Base-by-base conservation (phyloP, 2,113 vertebrate genomes). In the Eudorcas thomsonii region DNA sequence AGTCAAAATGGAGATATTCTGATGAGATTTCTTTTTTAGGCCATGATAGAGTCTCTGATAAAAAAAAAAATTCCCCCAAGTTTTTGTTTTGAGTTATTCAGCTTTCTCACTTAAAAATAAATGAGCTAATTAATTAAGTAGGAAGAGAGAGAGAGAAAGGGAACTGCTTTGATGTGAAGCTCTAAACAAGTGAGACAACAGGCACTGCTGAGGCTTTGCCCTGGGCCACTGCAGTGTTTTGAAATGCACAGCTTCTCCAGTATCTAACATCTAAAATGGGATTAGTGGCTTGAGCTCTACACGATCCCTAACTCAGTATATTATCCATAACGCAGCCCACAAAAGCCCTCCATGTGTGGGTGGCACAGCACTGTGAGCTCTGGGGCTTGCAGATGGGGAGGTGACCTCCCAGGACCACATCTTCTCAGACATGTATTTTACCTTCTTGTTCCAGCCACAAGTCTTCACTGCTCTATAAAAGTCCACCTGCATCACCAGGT, bases 21-120 rank as follows among this genome's bases (percentile, higher is more conserved):
- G 57, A 94, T 67, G 50, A 57, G 45, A 62, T 55, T 94, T 96
- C 83, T 87, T 90, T 78, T 60, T 54, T 82, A 60, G 43, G 86
- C 10, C 39, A 96, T 67, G 50, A 54, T 33, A 54, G 39, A 26
- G 14, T 83, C 60, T 96, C 39, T 55, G 10, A 57, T 43, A 93
- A 80, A 28, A 26, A 39, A 39, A 39, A 55, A 11, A 2, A 8
- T 54, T 33, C 0, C 2, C 50, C 11, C 21, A 26, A 62, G 5
- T 77, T 94, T 60, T 36, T 48, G 30, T 82, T 95, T 87, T 64
- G 91, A 82, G 15, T 91, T 62, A 39, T 59, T 77, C 62, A 81
- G 36, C 45, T 50, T 77, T 83, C 90, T 91, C 43, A 90, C 55
- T 93, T 8, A 89, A 96, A 95, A 91, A 84, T 36, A 95, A 96